A percentile compares a stretch with the other conserved stretches of the same genome.
These are phyloP conservation scores for Scolopax mira DNA, from an alignment of 2,113 vertebrate genomes.

Conservation along the genomic window DNA sequence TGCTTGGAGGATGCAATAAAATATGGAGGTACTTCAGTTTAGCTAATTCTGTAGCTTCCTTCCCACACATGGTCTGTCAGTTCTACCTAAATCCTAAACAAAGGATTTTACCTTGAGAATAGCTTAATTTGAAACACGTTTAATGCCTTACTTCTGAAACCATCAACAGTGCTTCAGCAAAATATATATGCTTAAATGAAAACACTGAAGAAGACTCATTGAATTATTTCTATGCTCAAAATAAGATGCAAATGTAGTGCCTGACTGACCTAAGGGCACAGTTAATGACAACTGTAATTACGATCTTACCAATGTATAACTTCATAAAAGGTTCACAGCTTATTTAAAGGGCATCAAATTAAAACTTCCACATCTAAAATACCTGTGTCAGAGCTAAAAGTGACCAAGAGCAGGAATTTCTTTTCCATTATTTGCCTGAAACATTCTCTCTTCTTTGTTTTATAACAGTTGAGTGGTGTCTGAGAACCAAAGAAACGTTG, in stretches of 20 bases:
- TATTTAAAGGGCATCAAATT: not conserved
- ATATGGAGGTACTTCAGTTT: not conserved
- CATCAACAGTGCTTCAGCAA: not conserved
- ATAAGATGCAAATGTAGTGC: not conserved
- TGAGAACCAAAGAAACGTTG: not conserved
- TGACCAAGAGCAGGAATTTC: not conserved
- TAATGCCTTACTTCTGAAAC: not conserved
- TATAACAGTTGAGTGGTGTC: not conserved
- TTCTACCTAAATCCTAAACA: not conserved
- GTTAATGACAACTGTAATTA: conserved; percentile 12
- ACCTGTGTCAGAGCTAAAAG: not conserved
- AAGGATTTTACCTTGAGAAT: not conserved
- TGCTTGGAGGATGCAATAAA: not conserved
- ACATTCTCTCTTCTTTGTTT: not conserved
- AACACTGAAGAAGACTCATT: not conserved
- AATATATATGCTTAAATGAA: not conserved
- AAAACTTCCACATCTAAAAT: not conserved
- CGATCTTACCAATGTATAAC: not conserved
- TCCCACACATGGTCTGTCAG: not conserved
- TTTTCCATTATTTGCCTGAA: not conserved
- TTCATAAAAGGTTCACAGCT: not conserved
- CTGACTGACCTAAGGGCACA: conserved; percentile 33
- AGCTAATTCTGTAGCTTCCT: not conserved
- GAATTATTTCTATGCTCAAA: not conserved
- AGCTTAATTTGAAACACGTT: not conserved